These are phyloP conservation scores for Struthidea cinerea DNA, from an alignment of 2,113 vertebrate genomes.

Conservation along the genomic window DNA sequence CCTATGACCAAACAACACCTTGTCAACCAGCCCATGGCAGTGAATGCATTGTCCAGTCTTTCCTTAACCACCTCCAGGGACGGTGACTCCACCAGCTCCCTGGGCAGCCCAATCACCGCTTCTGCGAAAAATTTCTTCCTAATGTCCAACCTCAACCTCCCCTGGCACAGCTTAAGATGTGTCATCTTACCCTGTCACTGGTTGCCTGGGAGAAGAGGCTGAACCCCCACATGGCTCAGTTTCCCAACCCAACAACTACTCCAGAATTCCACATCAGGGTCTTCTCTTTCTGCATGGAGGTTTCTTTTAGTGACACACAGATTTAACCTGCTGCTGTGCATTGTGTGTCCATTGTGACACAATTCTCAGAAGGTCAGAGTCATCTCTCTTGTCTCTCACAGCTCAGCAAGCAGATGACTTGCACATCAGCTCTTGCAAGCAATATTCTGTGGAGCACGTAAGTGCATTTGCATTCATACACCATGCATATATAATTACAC, in stretches of 20 bases:
- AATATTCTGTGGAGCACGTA: neutral
- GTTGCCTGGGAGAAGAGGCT: neutral
- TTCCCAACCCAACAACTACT: neutral
- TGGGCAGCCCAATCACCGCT: neutral
- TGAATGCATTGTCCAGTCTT: fast-evolving
- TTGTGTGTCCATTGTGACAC: neutral
- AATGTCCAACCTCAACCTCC: neutral
- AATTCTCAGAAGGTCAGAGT: neutral
- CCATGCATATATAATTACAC: neutral
- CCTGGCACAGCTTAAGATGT: neutral
- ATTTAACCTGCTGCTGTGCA: neutral
- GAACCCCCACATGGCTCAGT: fast-evolving
- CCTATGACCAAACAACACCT: neutral
- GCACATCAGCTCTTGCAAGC: neutral
- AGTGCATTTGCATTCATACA: neutral
- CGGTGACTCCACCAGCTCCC: neutral
- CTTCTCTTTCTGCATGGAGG: neutral
- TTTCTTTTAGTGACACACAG: neutral
- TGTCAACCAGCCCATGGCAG: neutral
- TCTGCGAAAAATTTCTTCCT: neutral
- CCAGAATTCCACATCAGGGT: neutral
- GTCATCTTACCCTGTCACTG: neutral
- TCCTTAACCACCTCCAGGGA: neutral
- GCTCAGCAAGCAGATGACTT: neutral
- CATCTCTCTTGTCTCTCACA: neutral